phyloP scores from a whole-genome alignment of 1,140 invertebrate genomes.

The Bombus superbus region DNA sequence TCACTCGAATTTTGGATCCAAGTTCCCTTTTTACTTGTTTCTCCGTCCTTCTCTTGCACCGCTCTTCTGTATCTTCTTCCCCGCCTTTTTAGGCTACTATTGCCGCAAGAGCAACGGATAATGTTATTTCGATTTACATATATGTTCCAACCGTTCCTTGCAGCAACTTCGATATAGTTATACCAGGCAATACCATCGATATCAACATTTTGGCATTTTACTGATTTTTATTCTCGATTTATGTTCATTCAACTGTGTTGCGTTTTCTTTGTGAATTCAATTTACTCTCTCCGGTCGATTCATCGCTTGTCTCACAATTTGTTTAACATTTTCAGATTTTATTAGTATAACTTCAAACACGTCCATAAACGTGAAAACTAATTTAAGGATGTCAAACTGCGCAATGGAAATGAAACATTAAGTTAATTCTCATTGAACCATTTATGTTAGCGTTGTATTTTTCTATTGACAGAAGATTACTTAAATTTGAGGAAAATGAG shows the following conservation, averaged over 20 bases:
- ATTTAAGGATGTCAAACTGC: too few relatives aligned
- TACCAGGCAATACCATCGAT: conserved; percentile 26
- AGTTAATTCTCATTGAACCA: too few relatives aligned
- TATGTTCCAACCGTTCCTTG: conserved; percentile 54
- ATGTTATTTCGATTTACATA: conserved; percentile 78
- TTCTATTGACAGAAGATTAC: too few relatives aligned
- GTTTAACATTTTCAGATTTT: too few relatives aligned
- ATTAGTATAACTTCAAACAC: too few relatives aligned
- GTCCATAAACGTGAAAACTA: too few relatives aligned
- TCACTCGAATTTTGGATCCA: conserved; percentile 53
- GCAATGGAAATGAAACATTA: too few relatives aligned
- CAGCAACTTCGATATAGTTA: conserved; percentile 32
- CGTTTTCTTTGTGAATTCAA: background rate
- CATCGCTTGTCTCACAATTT: too few relatives aligned
- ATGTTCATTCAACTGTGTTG: background rate
- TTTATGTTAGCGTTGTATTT: too few relatives aligned
- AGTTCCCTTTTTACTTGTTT: conserved; percentile 15
- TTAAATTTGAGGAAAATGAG: too few relatives aligned
- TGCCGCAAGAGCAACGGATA: conserved; percentile 72
- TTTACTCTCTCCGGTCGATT: background rate
- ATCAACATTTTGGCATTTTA: conserved; percentile 53
- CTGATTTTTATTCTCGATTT: conserved; percentile 46
- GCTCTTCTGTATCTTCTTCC: background rate
- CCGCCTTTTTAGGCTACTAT: conserved; percentile 21
- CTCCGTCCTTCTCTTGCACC: conserved; percentile 19